phyloP scores from a whole-genome alignment of 2,797 vertebrate genomes.

The Ateles fusciceps region DNA sequence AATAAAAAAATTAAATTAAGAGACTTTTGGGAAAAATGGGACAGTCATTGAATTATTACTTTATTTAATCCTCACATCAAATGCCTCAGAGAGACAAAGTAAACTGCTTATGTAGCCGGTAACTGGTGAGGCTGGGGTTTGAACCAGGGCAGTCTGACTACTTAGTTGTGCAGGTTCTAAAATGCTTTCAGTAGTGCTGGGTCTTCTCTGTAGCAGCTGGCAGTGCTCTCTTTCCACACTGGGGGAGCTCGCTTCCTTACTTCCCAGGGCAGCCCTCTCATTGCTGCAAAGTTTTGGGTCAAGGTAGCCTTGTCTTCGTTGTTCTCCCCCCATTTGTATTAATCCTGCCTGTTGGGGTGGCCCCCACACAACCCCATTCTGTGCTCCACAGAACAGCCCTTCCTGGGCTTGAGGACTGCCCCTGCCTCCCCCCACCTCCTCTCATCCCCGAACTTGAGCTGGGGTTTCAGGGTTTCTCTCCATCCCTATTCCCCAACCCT shows the following conservation, averaged over 20 bases:
- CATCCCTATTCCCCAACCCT: neutral
- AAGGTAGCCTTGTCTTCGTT: neutral
- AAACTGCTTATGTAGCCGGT: neutral
- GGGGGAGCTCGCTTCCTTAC: neutral
- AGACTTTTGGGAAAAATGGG: neutral
- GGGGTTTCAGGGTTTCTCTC: neutral
- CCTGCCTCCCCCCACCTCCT: neutral
- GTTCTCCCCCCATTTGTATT: neutral
- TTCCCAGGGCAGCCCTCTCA: neutral
- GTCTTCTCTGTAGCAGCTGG: neutral
- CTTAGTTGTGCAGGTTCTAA: neutral
- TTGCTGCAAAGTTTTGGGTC: neutral
- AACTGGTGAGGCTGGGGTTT: neutral
- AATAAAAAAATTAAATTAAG: neutral
- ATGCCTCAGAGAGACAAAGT: neutral
- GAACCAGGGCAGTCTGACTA: neutral
- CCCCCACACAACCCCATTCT: neutral
- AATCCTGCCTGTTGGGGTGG: neutral
- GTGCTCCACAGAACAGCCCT: neutral
- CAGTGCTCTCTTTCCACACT: neutral
- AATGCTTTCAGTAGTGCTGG: fast-evolving
- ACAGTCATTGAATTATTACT: neutral
- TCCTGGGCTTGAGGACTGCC: neutral
- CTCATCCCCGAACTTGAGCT: neutral
- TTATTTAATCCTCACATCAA: neutral